Conservation (phyloP, 2,113 vertebrate species). For the Trochalopteron elliotii region DNA sequence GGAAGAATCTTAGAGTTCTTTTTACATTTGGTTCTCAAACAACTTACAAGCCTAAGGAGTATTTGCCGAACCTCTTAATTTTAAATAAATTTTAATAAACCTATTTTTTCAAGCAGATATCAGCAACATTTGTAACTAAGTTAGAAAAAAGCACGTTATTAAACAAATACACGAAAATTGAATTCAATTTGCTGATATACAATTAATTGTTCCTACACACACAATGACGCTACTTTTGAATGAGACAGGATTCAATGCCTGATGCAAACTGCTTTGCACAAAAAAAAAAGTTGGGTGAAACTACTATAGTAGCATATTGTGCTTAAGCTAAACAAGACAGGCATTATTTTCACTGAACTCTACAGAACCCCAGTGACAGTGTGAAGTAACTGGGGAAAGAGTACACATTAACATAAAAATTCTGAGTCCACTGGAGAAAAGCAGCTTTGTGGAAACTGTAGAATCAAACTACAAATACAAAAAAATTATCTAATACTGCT, state of each 20-base stretch:
- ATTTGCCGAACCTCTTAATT: not conserved
- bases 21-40: not conserved
- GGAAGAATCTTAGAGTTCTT: not conserved
- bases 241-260: not conserved
- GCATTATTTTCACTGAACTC: conserved; percentile 52
- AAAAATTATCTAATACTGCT: not conserved
- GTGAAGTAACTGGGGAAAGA: not conserved
- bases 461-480: not conserved
- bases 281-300: not conserved
- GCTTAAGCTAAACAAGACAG: conserved; percentile 43
- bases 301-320: conserved; percentile 12
- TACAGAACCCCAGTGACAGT: not conserved
- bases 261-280: not conserved
- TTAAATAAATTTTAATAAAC: not conserved
- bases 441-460: conserved; percentile 7
- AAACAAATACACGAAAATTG: not conserved
- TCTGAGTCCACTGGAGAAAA: conserved; percentile 28
- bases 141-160: not conserved
- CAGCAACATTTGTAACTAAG: not conserved
- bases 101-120: not conserved
- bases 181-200: not conserved
- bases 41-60: not conserved
- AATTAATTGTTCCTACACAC: not conserved
- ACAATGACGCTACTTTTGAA: not conserved
- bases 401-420: conserved; percentile 56